These are phyloP conservation scores for Scaptomyza pallida DNA, from an alignment of 1,140 invertebrate genomes.

Conservation along the genomic window DNA sequence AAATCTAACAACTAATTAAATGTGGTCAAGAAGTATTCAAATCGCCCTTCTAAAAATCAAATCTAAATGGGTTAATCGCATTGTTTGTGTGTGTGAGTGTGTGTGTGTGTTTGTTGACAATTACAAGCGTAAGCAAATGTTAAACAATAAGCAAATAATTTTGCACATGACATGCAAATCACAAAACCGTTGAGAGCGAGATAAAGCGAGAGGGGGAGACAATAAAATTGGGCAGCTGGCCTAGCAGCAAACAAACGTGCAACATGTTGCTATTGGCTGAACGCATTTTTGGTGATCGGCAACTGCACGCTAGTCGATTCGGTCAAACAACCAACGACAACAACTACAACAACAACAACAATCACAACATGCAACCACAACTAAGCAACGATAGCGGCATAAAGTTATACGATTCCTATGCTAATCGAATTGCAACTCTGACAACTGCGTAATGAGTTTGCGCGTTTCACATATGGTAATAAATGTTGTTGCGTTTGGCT, in stretches of 20 bases:
- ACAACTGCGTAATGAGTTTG: constrained; percentile 68
- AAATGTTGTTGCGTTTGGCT: not conserved
- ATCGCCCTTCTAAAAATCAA: not conserved
- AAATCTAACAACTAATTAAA: constrained; percentile 14
- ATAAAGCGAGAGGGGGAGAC: constrained; percentile 5
- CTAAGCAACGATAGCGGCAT: constrained; percentile 11
- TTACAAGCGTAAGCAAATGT: constrained; percentile 51
- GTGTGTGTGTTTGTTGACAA: constrained; percentile 7
- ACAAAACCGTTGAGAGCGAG: constrained; percentile 13
- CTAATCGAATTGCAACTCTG: constrained; percentile 59
- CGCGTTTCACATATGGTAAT: constrained; percentile 65
- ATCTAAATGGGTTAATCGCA: constrained; percentile 57
- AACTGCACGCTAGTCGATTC: constrained; percentile 12
- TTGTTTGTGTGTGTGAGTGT: no score
- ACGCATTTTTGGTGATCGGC: constrained; percentile 46
- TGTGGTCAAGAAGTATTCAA: not conserved
- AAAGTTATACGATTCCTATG: constrained; percentile 71
- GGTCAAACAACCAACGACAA: constrained; percentile 2
- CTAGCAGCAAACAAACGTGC: constrained; percentile 32
- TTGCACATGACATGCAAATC: constrained; percentile 72
- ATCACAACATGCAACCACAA: constrained; percentile 10
- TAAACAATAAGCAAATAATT: constrained; percentile 80
- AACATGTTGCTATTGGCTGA: constrained; percentile 41
- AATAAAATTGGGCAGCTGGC: constrained; percentile 30
- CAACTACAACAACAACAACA: constrained; percentile 7